Percentiles rank a stretch among this genome's conserved stretches.
Conservation (phyloP, 2,797 vertebrate genomes). For the Telmatherina bonti region DNA sequence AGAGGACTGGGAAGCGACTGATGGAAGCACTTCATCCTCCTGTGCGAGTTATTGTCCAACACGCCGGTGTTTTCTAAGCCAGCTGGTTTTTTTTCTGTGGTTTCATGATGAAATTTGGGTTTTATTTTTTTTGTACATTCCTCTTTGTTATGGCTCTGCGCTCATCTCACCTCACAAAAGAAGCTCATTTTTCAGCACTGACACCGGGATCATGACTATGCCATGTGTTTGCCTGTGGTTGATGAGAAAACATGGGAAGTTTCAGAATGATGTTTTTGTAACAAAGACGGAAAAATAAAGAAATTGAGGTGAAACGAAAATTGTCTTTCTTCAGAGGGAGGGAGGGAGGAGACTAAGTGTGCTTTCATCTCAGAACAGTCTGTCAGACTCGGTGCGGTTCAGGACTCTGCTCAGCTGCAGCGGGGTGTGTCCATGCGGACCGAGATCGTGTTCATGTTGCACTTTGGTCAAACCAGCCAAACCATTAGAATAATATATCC, state of each 20-base stretch:
- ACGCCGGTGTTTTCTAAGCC: conserved; percentile 40
- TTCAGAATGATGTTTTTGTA: conserved; percentile 74
- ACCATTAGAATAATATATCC: too few relatives aligned
- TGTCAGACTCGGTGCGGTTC: too few relatives aligned
- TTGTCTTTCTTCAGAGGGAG: not conserved
- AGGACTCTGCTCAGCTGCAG: too few relatives aligned
- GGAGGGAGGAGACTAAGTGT: not conserved
- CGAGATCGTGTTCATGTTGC: too few relatives aligned
- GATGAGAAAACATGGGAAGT: conserved; percentile 42
- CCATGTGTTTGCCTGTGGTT: conserved; percentile 38
- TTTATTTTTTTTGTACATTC: conserved; percentile 73
- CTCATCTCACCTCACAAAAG: conserved; percentile 43
- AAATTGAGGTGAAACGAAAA: conserved; percentile 42
- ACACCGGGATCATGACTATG: conserved; percentile 24
- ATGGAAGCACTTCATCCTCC: conserved; percentile 75
- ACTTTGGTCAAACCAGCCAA: too few relatives aligned
- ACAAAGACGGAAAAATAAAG: conserved; percentile 78
- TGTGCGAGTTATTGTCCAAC: conserved; percentile 64
- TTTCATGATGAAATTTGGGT: conserved; percentile 48
- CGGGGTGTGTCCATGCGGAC: too few relatives aligned
- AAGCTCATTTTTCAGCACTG: conserved; percentile 42
- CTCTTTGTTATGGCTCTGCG: conserved; percentile 45
- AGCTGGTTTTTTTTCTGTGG: conserved; percentile 54
- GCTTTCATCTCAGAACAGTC: too few relatives aligned
- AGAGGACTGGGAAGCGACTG: too few relatives aligned